Percentiles rank a stretch among this genome's conserved stretches.
These are phyloP conservation scores for Drosophila erecta DNA, from an alignment of 1,140 invertebrate species.

Conservation along the genomic window DNA sequence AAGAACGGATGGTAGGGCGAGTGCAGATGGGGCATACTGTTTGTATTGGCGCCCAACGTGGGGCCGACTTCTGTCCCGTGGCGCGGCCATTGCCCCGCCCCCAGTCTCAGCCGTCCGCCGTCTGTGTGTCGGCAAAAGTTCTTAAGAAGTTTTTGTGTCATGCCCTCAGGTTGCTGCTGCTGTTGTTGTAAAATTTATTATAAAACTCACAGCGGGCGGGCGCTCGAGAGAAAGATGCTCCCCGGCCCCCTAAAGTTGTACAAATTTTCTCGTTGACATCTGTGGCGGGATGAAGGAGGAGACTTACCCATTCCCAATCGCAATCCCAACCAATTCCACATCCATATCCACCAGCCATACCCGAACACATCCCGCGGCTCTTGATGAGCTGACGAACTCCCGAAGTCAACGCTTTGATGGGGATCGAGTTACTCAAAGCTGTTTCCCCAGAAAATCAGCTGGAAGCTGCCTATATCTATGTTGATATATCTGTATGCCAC, in stretches of 20 bases:
- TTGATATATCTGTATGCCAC: constrained; percentile 10
- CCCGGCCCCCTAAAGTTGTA: constrained; percentile 16
- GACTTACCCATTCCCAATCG: too few species aligned
- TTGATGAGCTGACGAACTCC: constrained; percentile 54
- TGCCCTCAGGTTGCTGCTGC: constrained; percentile 59
- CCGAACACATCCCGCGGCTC: constrained; percentile 16
- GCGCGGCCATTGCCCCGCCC: constrained; percentile 4
- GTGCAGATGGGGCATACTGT: constrained; percentile 12
- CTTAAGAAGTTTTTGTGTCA: constrained; percentile 76
- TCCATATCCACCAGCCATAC: background rate
- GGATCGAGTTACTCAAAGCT: constrained; percentile 63
- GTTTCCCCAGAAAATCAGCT: constrained; percentile 49
- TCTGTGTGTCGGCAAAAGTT: constrained; percentile 71
- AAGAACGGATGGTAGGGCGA: too few species aligned
- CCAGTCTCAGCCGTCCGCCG: background rate
- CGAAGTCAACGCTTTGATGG: constrained; percentile 64
- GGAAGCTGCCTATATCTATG: constrained; percentile 35
- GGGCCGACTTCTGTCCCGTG: constrained; percentile 46
- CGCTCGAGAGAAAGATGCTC: constrained; percentile 7
- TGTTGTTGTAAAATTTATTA: constrained; percentile 75
- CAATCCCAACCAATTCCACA: background rate
- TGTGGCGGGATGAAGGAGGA: constrained; percentile 24
- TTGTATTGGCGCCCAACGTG: constrained; percentile 55
- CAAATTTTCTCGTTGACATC: constrained; percentile 66
- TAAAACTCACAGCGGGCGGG: constrained; percentile 67